Evolutionary conservation across 2,888 invertebrate genomes (phyloP).

Genomic region (Bombylius discolor): DNA sequence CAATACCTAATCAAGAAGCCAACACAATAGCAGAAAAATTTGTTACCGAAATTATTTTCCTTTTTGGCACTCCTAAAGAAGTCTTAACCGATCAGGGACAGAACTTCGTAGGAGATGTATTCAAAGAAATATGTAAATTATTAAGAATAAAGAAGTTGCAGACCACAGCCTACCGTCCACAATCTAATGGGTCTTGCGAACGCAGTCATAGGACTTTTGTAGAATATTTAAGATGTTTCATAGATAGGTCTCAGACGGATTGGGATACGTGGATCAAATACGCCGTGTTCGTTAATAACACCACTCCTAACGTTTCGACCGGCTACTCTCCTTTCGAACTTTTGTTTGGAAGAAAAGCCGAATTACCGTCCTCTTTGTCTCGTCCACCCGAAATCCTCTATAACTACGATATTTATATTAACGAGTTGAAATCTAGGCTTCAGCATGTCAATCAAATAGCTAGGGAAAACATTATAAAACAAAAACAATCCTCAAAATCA

Average conservation of each 20-base stretch:
- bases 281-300: not conserved
- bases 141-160: not conserved
- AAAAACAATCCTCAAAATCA: too few relatives aligned
- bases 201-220: not conserved
- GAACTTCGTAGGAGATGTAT: not conserved
- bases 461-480: too few relatives aligned
- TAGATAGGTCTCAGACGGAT: too few relatives aligned
- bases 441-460: too few relatives aligned
- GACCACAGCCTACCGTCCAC: not conserved
- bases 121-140: not conserved
- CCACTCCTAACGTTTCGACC: not conserved
- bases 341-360: not conserved
- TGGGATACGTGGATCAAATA: not conserved
- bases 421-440: too few relatives aligned
- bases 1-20: constrained; percentile 21
- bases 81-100: not conserved
- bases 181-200: constrained; percentile 1
- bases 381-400: too few relatives aligned
- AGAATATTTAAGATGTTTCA: too few relatives aligned
- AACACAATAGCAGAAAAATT: constrained; percentile 21
- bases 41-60: not conserved
- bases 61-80: not conserved
- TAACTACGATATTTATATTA: too few relatives aligned
- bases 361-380: not conserved
- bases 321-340: not conserved